Conservation (phyloP, 2,888 invertebrate genomes). For the Leucophenga maculata region DNA sequence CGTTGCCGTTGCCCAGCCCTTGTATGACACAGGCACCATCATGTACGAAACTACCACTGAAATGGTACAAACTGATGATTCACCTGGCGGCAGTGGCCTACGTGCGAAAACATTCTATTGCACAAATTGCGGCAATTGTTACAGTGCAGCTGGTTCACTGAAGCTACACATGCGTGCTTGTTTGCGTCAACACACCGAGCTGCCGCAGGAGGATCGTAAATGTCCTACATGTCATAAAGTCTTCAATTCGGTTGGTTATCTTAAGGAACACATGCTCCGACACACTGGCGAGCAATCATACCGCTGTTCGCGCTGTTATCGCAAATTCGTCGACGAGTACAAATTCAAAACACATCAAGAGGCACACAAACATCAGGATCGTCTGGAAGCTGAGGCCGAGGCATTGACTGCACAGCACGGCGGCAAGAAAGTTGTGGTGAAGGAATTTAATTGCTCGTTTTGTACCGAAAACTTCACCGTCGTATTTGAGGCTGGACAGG, state of each 20-base stretch:
- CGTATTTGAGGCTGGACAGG: slow-evolving; percentile 69
- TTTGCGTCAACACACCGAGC: slow-evolving; percentile 66
- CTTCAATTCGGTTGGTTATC: slow-evolving; percentile 70
- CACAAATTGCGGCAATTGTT: slow-evolving; percentile 71
- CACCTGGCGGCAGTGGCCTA: slow-evolving; percentile 33
- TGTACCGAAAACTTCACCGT: slow-evolving; percentile 70
- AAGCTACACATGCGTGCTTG: slow-evolving; percentile 71
- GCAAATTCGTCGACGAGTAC: slow-evolving; percentile 69
- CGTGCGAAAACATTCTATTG: slow-evolving; percentile 69
- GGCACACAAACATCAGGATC: slow-evolving; percentile 68
- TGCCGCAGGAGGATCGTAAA: slow-evolving; percentile 67
- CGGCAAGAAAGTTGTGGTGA: slow-evolving; percentile 69
- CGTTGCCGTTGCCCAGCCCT: background rate
- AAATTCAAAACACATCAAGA: slow-evolving; percentile 69
- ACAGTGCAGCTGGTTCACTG: slow-evolving; percentile 70
- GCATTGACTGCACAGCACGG: slow-evolving; percentile 61
- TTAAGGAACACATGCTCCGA: slow-evolving; percentile 70
- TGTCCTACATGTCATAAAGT: slow-evolving; percentile 70
- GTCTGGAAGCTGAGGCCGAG: slow-evolving; percentile 67
- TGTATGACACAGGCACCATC: background rate
- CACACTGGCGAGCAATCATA: slow-evolving; percentile 69
- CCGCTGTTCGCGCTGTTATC: slow-evolving; percentile 70
- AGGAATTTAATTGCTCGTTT: slow-evolving; percentile 70
- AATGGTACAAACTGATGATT: slow-evolving; percentile 31
- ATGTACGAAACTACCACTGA: slow-evolving; percentile 19